These are phyloP conservation scores for Latrodectus hesperus DNA, from an alignment of 2,888 invertebrate genomes.

Conservation along the genomic window DNA sequence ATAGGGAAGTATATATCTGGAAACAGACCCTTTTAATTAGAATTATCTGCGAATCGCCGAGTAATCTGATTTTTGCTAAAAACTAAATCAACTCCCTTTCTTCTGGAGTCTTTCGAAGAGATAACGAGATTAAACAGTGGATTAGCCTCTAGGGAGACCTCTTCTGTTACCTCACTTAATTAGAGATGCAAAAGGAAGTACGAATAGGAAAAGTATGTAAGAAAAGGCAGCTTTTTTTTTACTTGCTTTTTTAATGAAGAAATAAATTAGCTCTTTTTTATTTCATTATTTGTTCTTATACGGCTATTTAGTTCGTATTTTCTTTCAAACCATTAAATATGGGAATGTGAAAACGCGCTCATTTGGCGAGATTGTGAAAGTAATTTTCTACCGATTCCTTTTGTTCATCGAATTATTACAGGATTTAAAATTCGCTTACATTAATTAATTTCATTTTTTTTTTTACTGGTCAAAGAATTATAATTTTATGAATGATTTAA, in stretches of 20 bases:
- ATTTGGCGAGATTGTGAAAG: background rate
- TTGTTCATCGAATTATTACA: too few relatives aligned
- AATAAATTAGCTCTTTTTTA: background rate
- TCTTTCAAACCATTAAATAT: background rate
- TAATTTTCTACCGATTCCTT: too few relatives aligned
- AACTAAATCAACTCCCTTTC: slow-evolving; percentile 57
- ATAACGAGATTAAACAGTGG: slow-evolving; percentile 59
- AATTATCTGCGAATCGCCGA: slow-evolving; percentile 10
- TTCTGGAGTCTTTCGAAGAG: background rate
- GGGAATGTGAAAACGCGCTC: background rate
- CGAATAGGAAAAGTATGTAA: background rate
- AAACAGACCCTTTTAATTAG: slow-evolving; percentile 53
- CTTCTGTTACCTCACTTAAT: slow-evolving; percentile 22
- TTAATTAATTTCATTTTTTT: too few relatives aligned
- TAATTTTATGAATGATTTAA: too few relatives aligned
- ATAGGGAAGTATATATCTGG: background rate
- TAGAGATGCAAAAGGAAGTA: slow-evolving; percentile 1
- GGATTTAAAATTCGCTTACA: too few relatives aligned
- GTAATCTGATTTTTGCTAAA: slow-evolving; percentile 60
- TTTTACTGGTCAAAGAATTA: too few relatives aligned
- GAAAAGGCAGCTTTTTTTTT: background rate
- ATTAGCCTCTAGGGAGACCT: slow-evolving; percentile 48
- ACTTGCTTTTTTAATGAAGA: background rate
- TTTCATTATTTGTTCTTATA: background rate
- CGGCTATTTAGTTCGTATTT: background rate